These are phyloP conservation scores for Drosophila koepferae DNA, from an alignment of 2,888 invertebrate genomes.

Conservation along the genomic window DNA sequence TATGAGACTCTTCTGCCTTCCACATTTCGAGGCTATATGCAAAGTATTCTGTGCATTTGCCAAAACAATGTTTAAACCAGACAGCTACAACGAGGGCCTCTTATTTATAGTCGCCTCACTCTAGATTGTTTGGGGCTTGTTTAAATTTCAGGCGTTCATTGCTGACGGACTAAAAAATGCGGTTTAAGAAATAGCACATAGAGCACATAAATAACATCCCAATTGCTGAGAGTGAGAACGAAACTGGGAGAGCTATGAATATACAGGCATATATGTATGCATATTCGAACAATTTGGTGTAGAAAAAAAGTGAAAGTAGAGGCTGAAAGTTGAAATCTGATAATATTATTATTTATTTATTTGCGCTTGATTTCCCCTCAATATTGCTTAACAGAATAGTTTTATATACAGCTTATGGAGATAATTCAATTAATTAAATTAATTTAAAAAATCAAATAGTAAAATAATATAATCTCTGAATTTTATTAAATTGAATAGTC, in stretches of 20 bases:
- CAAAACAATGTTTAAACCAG: constrained; percentile 1
- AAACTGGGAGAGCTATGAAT: constrained; percentile 3
- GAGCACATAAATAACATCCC: constrained; percentile 47
- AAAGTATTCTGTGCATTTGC: constrained; percentile 14
- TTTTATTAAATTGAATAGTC: no score
- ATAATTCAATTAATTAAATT: no score
- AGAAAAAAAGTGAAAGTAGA: neutral
- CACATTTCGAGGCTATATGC: constrained; percentile 9
- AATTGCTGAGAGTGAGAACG: constrained; percentile 7
- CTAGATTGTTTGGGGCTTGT: constrained; percentile 31
- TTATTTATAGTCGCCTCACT: constrained; percentile 48
- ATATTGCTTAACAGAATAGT: no score
- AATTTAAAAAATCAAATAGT: no score
- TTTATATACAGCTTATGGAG: no score
- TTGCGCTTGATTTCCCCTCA: no score
- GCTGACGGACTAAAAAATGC: constrained; percentile 9
- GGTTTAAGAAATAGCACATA: constrained; percentile 37
- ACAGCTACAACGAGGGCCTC: constrained; percentile 16
- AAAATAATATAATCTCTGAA: no score
- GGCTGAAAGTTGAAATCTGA: neutral
- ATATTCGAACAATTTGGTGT: neutral
- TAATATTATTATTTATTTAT: no score
- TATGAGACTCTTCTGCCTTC: constrained; percentile 1
- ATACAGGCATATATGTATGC: neutral
- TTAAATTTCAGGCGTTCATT: constrained; percentile 39